A percentile compares a stretch with the other conserved stretches of the same genome.
These are phyloP conservation scores for Oscheius sp. DNA, from an alignment of 2,888 invertebrate species.

Conservation along the genomic window DNA sequence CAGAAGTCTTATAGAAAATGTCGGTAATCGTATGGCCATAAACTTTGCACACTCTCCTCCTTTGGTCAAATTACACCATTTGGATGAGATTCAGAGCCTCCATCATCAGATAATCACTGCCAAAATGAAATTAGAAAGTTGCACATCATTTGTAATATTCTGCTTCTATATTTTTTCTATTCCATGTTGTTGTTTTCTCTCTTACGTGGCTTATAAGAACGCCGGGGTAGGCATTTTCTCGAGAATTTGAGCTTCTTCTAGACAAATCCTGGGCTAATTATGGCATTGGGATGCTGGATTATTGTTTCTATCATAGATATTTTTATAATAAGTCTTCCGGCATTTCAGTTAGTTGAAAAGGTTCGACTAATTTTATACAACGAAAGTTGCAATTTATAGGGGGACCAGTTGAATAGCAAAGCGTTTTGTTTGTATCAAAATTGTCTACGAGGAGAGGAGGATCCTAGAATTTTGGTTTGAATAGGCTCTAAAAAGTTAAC, in stretches of 20 bases:
- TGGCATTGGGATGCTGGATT: background rate
- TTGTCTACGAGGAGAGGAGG: background rate
- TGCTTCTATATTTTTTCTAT: background rate
- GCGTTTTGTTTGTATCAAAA: background rate
- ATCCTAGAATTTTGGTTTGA: background rate
- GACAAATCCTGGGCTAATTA: background rate
- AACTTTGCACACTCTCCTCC: background rate
- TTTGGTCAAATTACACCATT: background rate
- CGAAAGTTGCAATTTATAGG: background rate
- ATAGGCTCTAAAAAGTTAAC: background rate
- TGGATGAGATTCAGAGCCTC: background rate
- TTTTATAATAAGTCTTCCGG: background rate
- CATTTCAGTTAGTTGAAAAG: background rate
- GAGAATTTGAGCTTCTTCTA: too few species aligned
- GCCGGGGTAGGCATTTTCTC: too few species aligned
- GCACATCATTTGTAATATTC: background rate
- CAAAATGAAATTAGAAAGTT: background rate
- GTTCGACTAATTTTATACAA: background rate
- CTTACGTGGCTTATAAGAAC: background rate
- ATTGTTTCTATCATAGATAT: background rate
- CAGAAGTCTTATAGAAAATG: background rate
- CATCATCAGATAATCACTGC: background rate
- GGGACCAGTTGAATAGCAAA: background rate
- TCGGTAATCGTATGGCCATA: background rate
- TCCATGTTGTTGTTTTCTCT: background rate